A percentile compares a stretch with the other conserved stretches of the same genome.
These are phyloP conservation scores for Lycopodina hypogea DNA, from an alignment of 37 sponge, comb jelly and placozoan genomes.

Conservation along the genomic window DNA sequence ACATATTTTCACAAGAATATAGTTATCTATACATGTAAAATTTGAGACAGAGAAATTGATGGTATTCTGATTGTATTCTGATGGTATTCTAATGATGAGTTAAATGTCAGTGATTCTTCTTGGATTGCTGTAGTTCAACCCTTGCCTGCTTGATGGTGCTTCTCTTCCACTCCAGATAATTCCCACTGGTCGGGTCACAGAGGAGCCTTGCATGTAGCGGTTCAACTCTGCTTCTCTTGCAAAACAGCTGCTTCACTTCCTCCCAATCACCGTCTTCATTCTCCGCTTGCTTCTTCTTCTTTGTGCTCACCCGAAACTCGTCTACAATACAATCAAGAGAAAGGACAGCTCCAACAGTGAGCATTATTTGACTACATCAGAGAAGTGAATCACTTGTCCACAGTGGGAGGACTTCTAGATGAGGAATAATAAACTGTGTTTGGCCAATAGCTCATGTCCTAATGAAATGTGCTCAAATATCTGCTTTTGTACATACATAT, in stretches of 20 bases:
- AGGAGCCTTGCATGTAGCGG: constrained; percentile 30
- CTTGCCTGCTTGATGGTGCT: constrained; percentile 30
- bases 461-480: no score
- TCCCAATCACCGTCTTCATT: not conserved
- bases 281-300: constrained; percentile 1
- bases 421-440: no score
- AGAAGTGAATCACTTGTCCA: not conserved
- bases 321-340: not conserved
- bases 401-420: not conserved
- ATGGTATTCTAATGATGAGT: no score
- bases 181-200: constrained; percentile 31
- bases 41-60: no score
- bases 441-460: no score
- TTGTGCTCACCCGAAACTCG: not conserved
- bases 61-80: no score
- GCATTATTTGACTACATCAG: not conserved
- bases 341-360: not conserved
- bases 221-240: constrained; percentile 31
- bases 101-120: no score
- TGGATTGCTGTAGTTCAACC: constrained; percentile 8
- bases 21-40: no score
- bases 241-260: not conserved
- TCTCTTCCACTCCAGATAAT: constrained; percentile 62
- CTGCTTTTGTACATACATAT: no score
- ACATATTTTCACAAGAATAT: no score